Percentiles rank a stretch among this genome's conserved stretches.
These are phyloP conservation scores for Cotesia congregata DNA, from an alignment of 2,888 invertebrate species.

Conservation along the genomic window DNA sequence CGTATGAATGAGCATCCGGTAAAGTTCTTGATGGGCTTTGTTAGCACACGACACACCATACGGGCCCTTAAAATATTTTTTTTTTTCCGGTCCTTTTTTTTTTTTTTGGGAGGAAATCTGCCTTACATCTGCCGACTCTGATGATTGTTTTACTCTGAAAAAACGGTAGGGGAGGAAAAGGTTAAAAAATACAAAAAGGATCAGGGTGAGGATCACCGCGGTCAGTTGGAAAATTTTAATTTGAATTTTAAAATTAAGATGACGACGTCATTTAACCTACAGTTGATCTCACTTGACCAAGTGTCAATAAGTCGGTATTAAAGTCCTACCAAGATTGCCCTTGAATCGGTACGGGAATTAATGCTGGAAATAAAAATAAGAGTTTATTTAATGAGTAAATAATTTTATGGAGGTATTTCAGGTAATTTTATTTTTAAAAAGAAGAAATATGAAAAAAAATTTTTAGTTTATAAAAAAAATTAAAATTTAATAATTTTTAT, in stretches of 20 bases:
- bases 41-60: conserved; percentile 24
- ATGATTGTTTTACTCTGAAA: background rate
- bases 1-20: conserved; percentile 43
- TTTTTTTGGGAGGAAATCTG: conserved; percentile 3
- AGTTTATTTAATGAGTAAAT: background rate
- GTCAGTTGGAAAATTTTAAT: background rate
- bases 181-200: conserved; percentile 6
- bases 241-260: conserved; percentile 36
- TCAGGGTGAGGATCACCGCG: conserved; percentile 15
- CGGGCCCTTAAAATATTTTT: conserved; percentile 9
- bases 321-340: conserved; percentile 32
- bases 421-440: conserved; percentile 10
- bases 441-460: too few relatives aligned
- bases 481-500: too few relatives aligned
- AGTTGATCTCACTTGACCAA: conserved; percentile 68
- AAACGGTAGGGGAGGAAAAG: background rate
- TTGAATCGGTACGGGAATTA: conserved; percentile 31
- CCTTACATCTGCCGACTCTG: background rate
- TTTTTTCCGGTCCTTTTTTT: conserved; percentile 12
- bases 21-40: conserved; percentile 36
- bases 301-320: conserved; percentile 63
- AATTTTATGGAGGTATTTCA: background rate
- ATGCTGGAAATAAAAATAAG: background rate
- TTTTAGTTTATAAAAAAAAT: too few relatives aligned
- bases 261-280: conserved; percentile 58